phyloP scores from a whole-genome alignment of 2,113 vertebrate species.

The Pelecanoides urinatrix region DNA sequence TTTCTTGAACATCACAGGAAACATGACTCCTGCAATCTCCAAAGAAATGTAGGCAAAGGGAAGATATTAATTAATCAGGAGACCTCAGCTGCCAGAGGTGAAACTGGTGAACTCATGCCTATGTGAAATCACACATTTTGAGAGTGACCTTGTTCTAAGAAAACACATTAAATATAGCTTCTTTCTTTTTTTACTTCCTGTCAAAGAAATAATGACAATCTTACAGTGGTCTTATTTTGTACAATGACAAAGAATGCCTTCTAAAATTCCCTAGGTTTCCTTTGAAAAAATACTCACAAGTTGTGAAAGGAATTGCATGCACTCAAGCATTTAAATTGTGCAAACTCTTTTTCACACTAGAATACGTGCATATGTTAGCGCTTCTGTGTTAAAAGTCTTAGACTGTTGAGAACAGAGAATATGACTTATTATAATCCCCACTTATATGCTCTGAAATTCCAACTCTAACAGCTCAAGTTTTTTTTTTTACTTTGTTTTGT shows the following conservation, averaged over 20 bases:
- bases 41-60: not conserved
- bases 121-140: not conserved
- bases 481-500: not conserved
- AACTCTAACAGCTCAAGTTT: fast-evolving
- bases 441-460: not conserved
- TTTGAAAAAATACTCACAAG: not conserved
- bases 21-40: not conserved
- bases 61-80: not conserved
- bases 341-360: not conserved
- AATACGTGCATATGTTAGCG: fast-evolving
- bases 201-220: not conserved
- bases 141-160: not conserved
- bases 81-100: not conserved
- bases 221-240: not conserved
- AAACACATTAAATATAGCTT: not conserved
- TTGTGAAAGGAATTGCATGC: not conserved
- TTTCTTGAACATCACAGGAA: not conserved
- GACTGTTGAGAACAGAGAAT: not conserved
- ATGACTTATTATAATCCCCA: not conserved
- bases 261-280: not conserved
- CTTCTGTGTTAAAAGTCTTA: not conserved
- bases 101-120: not conserved
- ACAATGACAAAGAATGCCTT: not conserved
- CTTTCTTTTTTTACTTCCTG: not conserved
- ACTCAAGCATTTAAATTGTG: not conserved